Conservation (phyloP, 2,888 invertebrate genomes). For the Rhimphoctona megacephalus region DNA sequence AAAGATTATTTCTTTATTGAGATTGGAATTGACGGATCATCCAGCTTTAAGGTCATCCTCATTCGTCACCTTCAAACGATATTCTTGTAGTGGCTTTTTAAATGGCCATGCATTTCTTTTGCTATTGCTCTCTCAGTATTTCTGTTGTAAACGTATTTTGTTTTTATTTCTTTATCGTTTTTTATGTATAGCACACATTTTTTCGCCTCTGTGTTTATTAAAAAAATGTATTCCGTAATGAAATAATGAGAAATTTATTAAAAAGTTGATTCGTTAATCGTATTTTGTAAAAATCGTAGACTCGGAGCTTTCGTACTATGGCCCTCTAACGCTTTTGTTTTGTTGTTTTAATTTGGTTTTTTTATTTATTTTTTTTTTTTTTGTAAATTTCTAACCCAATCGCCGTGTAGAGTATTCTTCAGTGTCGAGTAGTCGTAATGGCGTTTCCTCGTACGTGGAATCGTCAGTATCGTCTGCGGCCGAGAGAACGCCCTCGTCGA, state of each 20-base stretch:
- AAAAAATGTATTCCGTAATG: neutral
- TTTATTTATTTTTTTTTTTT: neutral
- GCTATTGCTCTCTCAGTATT: constrained; percentile 20
- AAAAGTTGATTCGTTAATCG: neutral
- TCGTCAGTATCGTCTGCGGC: constrained; percentile 76
- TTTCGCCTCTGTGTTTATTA: neutral
- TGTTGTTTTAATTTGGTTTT: neutral
- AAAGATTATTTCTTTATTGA: neutral
- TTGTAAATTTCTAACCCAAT: constrained; percentile 39
- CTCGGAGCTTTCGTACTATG: constrained; percentile 11
- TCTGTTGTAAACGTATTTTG: constrained; percentile 40
- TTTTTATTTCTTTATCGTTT: constrained; percentile 17
- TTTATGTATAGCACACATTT: neutral
- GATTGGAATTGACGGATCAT: neutral
- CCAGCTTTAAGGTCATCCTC: constrained; percentile 30
- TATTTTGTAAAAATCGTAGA: neutral
- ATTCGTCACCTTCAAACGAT: constrained; percentile 20
- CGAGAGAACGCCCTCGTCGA: constrained; percentile 74
- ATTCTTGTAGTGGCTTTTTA: constrained; percentile 25
- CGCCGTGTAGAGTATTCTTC: constrained; percentile 82
- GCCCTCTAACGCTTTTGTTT: constrained; percentile 22
- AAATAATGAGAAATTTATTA: neutral
- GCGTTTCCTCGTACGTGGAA: constrained; percentile 81
- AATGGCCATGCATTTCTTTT: constrained; percentile 19
- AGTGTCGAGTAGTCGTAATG: constrained; percentile 82